Conservation (phyloP, 2,888 invertebrate species). For the Scaptodrosophila latifasciaeformis region DNA sequence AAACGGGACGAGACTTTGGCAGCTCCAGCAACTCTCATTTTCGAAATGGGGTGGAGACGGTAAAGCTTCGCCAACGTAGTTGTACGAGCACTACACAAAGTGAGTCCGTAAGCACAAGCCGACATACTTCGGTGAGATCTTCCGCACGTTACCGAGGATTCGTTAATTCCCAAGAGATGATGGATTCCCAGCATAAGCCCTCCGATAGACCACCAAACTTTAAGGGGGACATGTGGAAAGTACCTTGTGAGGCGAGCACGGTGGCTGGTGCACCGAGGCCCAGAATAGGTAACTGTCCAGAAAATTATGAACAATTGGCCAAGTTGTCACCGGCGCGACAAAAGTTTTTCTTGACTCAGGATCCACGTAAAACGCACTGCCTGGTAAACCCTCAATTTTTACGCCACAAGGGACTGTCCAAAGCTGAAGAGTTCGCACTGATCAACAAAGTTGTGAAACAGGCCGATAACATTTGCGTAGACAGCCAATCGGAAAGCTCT, state of each 20-base stretch:
- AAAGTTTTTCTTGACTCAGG: slow-evolving; percentile 71
- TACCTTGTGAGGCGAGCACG: slow-evolving; percentile 61
- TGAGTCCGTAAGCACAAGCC: neutral
- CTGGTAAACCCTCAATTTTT: slow-evolving; percentile 64
- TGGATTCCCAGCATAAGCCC: slow-evolving; percentile 42
- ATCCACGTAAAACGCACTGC: slow-evolving; percentile 69
- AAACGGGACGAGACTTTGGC: slow-evolving; percentile 40
- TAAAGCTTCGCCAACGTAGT: slow-evolving; percentile 36
- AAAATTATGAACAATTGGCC: slow-evolving; percentile 46
- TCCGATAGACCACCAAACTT: slow-evolving; percentile 43
- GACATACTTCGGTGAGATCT: neutral
- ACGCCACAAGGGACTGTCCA: slow-evolving; percentile 48
- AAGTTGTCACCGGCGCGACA: slow-evolving; percentile 51
- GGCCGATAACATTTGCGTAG: slow-evolving; percentile 66
- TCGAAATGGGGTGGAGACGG: slow-evolving; percentile 42
- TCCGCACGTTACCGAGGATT: neutral
- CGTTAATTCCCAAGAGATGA: slow-evolving; percentile 49
- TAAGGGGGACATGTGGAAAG: slow-evolving; percentile 47
- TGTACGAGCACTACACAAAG: slow-evolving; percentile 27
- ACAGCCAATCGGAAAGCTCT: slow-evolving; percentile 53
- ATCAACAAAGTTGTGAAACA: slow-evolving; percentile 66
- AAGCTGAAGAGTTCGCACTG: slow-evolving; percentile 41
- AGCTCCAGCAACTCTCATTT: slow-evolving; percentile 59
- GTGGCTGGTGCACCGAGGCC: slow-evolving; percentile 54
- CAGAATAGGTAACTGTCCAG: slow-evolving; percentile 61